These are phyloP conservation scores for Periphyllus acericola DNA, from an alignment of 2,888 invertebrate species.

Conservation along the genomic window DNA sequence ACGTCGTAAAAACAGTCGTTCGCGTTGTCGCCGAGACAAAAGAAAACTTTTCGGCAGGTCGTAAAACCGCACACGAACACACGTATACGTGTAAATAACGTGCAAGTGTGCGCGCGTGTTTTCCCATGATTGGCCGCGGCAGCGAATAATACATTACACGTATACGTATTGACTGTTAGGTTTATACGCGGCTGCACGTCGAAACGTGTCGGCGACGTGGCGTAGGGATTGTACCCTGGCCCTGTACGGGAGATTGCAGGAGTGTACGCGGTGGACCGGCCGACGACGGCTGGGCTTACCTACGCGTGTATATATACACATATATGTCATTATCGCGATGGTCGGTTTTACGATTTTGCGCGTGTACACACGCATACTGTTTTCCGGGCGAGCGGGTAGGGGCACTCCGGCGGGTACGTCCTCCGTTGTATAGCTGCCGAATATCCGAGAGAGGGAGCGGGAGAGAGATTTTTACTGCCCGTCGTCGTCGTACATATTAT, in stretches of 20 bases:
- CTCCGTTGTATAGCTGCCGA: not conserved
- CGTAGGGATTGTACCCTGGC: not conserved
- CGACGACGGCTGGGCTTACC: not conserved
- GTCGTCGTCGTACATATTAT: not conserved
- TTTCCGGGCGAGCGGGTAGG: not conserved
- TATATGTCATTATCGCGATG: not conserved
- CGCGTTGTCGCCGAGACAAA: not conserved
- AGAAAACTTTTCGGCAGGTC: constrained; percentile 50
- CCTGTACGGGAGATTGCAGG: not conserved
- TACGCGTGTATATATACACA: not conserved
- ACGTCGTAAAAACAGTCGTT: constrained; percentile 36
- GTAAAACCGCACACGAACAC: constrained; percentile 15
- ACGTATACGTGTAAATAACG: not conserved
- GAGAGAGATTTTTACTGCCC: not conserved
- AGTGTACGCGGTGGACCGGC: not conserved
- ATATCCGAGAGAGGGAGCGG: not conserved
- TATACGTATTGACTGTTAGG: not conserved
- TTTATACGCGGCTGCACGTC: not conserved
- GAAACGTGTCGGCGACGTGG: not conserved
- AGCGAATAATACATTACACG: not conserved
- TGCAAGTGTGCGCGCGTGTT: not conserved
- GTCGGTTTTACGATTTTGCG: not conserved
- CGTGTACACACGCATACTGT: not conserved
- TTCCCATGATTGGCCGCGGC: not conserved
- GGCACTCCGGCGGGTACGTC: not conserved